These are phyloP conservation scores for Conistra vaccinii DNA, from an alignment of 2,888 invertebrate genomes.

Conservation along the genomic window DNA sequence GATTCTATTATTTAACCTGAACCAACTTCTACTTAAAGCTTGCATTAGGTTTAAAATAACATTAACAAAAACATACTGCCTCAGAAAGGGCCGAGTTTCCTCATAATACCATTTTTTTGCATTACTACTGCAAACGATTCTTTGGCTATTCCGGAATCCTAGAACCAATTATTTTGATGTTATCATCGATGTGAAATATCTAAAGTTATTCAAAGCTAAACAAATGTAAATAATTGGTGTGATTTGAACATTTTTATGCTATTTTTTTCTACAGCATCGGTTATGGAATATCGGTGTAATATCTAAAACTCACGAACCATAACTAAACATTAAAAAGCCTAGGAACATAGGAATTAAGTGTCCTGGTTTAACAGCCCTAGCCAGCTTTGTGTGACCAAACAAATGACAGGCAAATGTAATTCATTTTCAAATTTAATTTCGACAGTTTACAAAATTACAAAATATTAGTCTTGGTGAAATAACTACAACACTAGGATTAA, in stretches of 20 bases:
- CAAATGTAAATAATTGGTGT: background rate
- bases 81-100: background rate
- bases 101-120: background rate
- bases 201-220: background rate
- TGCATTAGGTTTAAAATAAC: background rate
- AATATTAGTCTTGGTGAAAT: too few relatives aligned
- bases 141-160: background rate
- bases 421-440: background rate
- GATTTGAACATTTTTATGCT: background rate
- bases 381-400: background rate
- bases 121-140: background rate
- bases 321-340: constrained; percentile 41
- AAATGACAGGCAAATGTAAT: background rate
- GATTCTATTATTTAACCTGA: background rate
- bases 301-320: constrained; percentile 25
- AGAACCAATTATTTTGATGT: background rate
- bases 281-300: background rate
- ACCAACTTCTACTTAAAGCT: background rate
- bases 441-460: background rate
- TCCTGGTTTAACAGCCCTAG: background rate
- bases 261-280: constrained; percentile 8
- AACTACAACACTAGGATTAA: too few relatives aligned
- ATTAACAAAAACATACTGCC: background rate
- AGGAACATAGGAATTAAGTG: constrained; percentile 46
- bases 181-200: background rate